A percentile compares a stretch with the other conserved stretches of the same genome.
These are phyloP conservation scores for Chloroceryle amazona DNA, from an alignment of 2,797 vertebrate species.

Conservation along the genomic window DNA sequence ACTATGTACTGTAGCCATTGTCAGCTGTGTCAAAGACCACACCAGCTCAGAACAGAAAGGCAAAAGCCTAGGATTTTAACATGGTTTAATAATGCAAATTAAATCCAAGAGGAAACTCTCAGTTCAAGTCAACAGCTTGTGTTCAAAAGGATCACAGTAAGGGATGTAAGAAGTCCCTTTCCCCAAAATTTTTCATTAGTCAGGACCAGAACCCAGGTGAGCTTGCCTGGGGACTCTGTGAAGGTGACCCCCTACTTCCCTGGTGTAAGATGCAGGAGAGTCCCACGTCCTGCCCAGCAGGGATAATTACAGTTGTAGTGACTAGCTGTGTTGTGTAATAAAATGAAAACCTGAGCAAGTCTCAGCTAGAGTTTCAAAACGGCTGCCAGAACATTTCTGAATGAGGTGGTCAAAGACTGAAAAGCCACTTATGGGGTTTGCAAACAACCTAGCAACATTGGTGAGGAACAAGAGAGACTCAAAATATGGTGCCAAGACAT, in stretches of 20 bases:
- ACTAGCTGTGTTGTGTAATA: background rate
- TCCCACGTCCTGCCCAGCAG: background rate
- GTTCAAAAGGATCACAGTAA: background rate
- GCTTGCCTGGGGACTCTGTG: background rate
- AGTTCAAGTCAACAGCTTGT: background rate
- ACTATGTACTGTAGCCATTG: background rate
- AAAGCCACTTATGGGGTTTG: background rate
- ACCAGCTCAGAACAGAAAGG: background rate
- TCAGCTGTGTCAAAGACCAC: background rate
- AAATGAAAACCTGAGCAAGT: background rate
- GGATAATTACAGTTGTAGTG: background rate
- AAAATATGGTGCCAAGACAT: background rate
- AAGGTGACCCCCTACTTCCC: background rate
- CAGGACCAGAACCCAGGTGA: background rate
- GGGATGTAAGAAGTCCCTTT: background rate
- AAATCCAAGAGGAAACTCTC: background rate
- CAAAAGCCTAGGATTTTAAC: background rate
- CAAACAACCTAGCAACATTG: background rate
- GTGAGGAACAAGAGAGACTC: background rate
- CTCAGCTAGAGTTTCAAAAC: background rate
- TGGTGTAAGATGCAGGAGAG: background rate
- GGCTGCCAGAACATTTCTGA: background rate
- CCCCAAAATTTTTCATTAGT: background rate
- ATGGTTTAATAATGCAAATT: background rate
- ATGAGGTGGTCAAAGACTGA: background rate